Percentiles rank a stretch among this genome's conserved stretches.
Evolutionary conservation across 2,888 invertebrate species (phyloP).

Genomic region (Drosophila kanekoi): DNA sequence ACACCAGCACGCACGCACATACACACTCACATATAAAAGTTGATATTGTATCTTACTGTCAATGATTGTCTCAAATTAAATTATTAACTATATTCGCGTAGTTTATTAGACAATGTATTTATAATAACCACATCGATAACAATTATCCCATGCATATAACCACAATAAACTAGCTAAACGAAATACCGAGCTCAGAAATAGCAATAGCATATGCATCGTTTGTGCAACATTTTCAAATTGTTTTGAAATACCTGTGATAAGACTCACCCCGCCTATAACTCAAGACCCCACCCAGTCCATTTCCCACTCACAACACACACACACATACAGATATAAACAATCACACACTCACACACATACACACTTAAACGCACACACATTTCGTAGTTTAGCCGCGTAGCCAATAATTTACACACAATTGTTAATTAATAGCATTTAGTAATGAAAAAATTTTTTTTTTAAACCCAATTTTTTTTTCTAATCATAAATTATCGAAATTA

Average conservation of each 20-base stretch:
- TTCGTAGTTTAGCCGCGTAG: conserved; percentile 59
- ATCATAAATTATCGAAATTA: conserved; percentile 55
- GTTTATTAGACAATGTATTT: conserved; percentile 45
- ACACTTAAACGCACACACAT: conserved; percentile 18
- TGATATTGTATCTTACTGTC: conserved; percentile 54
- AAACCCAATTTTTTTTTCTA: conserved; percentile 39
- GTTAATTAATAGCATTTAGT: conserved; percentile 57
- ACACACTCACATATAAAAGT: conserved; percentile 19
- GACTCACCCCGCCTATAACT: conserved; percentile 35
- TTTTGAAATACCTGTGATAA: conserved; percentile 65
- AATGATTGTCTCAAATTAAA: conserved; percentile 63
- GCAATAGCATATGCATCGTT: conserved; percentile 4
- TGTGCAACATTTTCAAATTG: conserved; percentile 15
- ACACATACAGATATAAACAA: neutral
- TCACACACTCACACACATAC: conserved; percentile 8
- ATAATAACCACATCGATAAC: conserved; percentile 39
- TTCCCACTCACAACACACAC: conserved; percentile 3
- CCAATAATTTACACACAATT: conserved; percentile 56
- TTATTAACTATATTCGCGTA: conserved; percentile 44
- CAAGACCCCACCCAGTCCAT: conserved; percentile 1
- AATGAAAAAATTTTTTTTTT: conserved; percentile 42
- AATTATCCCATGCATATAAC: conserved; percentile 2
- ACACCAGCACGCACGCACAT: conserved; percentile 7
- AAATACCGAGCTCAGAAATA: conserved; percentile 22
- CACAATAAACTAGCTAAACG: conserved; percentile 18